Evolutionary conservation across 2,113 vertebrate genomes (phyloP), one percentile per base, ranked within the genome.

Genomic region (Emberiza fucata): DNA sequence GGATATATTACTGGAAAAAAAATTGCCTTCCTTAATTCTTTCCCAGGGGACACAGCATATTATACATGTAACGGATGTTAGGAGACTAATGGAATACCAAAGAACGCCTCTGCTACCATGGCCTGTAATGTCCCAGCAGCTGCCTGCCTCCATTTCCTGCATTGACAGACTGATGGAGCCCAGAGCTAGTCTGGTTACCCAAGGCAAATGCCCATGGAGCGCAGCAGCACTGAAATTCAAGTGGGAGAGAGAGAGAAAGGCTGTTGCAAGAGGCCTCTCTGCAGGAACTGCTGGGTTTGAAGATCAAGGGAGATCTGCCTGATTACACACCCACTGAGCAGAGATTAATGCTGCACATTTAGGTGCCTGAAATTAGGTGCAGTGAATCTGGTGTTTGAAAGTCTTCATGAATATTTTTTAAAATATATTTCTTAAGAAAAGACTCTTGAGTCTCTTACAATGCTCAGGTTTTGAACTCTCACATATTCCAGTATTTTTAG

Each of bases 251-350:
- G 25, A 31, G 42, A 48, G 35, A n/a, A n/a, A n/a, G n/a, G n/a
- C n/a, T n/a, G n/a, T n/a, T n/a, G n/a, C n/a, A n/a, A n/a, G n/a
- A 61, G 27, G 40, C 20, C 11, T 11, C 14, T 69, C 82, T 40
- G 16, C 45, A 22, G 61, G 45, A 11, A 0, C 24, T 44, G 24
- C 29, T 75, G 0, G 0, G 31, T 78, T 39, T 28, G 27, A 42
- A 59, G 5, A 37, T 19, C 1, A 6, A 69, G 28, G 10, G 13
- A 81, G 19, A 35, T 76, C 57, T 68, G 51, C 22, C 60, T 25
- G 44, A 39, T 14, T 33, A 10, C 27, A 11, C 8, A 4, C n/a
- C 1, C 8, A 4, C n/a, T 1, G 4, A 61, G 10, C 18, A 51
- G 39, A 63, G 21, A 61, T 4, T 17, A 48, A 33, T 14, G 5